Base-by-base conservation (phyloP, 2,113 vertebrate species). In the Lagopus muta region DNA sequence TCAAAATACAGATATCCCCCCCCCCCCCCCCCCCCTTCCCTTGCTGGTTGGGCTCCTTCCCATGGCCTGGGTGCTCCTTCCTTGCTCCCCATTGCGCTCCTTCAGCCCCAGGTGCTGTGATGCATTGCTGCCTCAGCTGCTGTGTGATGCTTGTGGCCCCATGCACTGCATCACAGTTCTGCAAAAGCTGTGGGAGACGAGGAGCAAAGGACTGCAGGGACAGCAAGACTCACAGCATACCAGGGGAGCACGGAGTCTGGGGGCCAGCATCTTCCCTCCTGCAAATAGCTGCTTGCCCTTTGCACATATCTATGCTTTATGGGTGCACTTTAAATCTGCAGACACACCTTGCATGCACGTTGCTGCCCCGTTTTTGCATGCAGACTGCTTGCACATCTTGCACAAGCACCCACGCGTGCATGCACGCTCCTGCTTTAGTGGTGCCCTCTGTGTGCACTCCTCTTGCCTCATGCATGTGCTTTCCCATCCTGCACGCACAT, bases 241-340 rank as follows among this genome's bases (percentile, higher is more conserved):
- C 4, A 5, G 30, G 21, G 42, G 10, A 24, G 30, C 13, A 69
- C 5, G 21, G 21, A 45, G 7, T 13, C 13, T 18, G 11, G 45
- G 45, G 22, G 5, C 66, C n/a, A 27, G 22, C 8, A 4, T 8
- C n/a, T n/a, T 48, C 16, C 32, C 45, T 16, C 24, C 66, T 48
- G n/a, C 24, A 70, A 34, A 48, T 4, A 50, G 22, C 15, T 12
- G 11, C 30, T 27, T 16, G 22, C 22, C 22, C n/a, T 50, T 70
- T 36, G 55, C 11, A 11, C 17, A 22, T 20, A 5, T 25, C 36
- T 0, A 27, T 28, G 67, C 60, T 72, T 74, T 85, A 38, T 60
- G 38, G 2, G 0, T 0, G 0, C 1, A 2, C n/a, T 55, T 8
- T 34, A 13, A 58, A 47, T 34, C 74, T 25, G n/a, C 38, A 47